phyloP scores from a whole-genome alignment of 2,888 invertebrate genomes.

The Pterostichus madidus region DNA sequence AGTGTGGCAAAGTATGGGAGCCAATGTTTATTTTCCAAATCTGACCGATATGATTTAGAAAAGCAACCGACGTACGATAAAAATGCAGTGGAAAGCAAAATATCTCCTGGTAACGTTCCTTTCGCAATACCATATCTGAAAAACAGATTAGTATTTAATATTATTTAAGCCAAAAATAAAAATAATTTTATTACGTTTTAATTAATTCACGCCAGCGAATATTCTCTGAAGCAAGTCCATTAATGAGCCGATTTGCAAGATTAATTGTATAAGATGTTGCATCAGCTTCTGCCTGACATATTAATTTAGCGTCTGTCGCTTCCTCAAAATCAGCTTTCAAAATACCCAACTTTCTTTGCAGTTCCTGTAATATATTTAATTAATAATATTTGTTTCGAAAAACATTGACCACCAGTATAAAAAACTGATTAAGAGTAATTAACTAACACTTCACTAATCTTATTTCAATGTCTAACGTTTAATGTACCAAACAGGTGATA shows the following conservation, averaged over 20 bases:
- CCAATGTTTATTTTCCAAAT: constrained; percentile 90
- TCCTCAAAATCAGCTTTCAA: constrained; percentile 91
- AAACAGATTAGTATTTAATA: constrained; percentile 71
- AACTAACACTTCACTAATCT: too few relatives aligned
- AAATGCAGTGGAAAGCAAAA: constrained; percentile 93
- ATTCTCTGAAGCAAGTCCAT: constrained; percentile 95
- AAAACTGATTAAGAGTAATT: too few relatives aligned
- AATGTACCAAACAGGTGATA: too few relatives aligned
- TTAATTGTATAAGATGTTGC: constrained; percentile 93
- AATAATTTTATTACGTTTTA: constrained; percentile 74
- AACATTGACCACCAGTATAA: too few relatives aligned
- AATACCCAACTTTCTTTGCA: constrained; percentile 88
- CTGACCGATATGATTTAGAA: constrained; percentile 88
- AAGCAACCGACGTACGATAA: constrained; percentile 97
- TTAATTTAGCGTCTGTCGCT: constrained; percentile 91
- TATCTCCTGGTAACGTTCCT: constrained; percentile 92
- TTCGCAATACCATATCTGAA: constrained; percentile 85
- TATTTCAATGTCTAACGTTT: too few relatives aligned
- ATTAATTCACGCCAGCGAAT: constrained; percentile 88
- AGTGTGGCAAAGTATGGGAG: constrained; percentile 87
- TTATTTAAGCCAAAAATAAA: not conserved
- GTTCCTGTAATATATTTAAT: constrained; percentile 76
- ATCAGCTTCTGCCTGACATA: constrained; percentile 95
- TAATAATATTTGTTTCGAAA: too few relatives aligned
- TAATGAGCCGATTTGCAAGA: constrained; percentile 94